phyloP scores from a whole-genome alignment of 2,888 invertebrate species.

The Perithous albicinctus region DNA sequence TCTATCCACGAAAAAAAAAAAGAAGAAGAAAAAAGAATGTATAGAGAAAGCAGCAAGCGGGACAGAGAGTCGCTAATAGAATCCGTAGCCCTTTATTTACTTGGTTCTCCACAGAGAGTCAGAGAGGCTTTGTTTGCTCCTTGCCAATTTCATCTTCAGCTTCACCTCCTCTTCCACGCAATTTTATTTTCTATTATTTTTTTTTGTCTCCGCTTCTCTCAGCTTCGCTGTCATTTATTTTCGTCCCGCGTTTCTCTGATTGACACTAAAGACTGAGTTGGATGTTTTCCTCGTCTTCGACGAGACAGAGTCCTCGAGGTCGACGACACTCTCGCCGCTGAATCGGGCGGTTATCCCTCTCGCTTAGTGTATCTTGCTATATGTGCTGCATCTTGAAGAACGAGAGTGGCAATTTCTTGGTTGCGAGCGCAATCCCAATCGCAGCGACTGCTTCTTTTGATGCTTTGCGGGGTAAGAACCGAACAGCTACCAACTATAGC shows the following conservation, averaged over 20 bases:
- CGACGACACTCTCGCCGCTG: constrained; percentile 32
- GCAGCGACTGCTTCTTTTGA: constrained; percentile 24
- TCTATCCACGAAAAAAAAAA: constrained; percentile 23
- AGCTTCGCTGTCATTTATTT: constrained; percentile 32
- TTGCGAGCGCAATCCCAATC: constrained; percentile 45
- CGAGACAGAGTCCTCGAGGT: constrained; percentile 29
- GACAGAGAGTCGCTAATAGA: constrained; percentile 76
- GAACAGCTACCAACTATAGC: constrained; percentile 3
- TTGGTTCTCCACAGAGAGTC: constrained; percentile 70
- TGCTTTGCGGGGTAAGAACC: constrained; percentile 38
- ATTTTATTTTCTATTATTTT: constrained; percentile 49
- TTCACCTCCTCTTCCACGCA: constrained; percentile 57
- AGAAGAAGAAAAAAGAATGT: constrained; percentile 1
- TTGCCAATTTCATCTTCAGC: constrained; percentile 73
- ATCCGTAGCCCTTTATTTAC: constrained; percentile 79
- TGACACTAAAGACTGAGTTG: constrained; percentile 35
- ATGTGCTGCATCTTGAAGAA: constrained; percentile 17
- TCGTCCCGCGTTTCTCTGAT: constrained; percentile 33
- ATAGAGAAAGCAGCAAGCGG: not conserved
- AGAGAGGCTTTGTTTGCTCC: constrained; percentile 71
- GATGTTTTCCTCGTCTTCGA: constrained; percentile 15
- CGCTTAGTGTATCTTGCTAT: constrained; percentile 13
- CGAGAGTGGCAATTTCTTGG: constrained; percentile 57
- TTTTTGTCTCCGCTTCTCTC: constrained; percentile 33
- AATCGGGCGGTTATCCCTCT: constrained; percentile 15